Evolutionary conservation across 2,113 vertebrate species (phyloP), one percentile per base, ranked within the genome.

Genomic region (Protobothrops mucrosquamatus): DNA sequence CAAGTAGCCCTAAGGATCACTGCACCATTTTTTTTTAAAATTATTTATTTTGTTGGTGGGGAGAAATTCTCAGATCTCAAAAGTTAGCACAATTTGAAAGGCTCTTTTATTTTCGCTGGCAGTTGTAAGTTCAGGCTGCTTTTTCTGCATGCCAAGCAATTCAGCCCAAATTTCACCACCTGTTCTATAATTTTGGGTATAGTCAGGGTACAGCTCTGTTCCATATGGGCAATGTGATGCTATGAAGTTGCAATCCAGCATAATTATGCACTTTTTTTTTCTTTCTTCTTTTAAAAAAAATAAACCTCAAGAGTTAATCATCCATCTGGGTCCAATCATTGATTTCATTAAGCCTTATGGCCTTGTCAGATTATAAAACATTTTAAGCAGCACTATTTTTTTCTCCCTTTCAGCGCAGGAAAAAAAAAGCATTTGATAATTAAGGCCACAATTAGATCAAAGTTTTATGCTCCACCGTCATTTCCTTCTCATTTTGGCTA

Each of bases 241-340:
- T 97, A 98, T 98, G 98, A 98, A 98, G 98, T 97, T 97, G 97
- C 96, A 97, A 98, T 98, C 97, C 97, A 98, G 97, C 97, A 98
- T 95, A 96, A 96, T 97, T 97, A 97, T 97, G 97, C 95, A 95
- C 95, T 95, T 95, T 96, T 96, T 96, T 96, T 96, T 95, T 95
- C 26, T 26, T 95, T 95, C 12, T 26, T 6, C 6, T 8, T 39
- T 81, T 57, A 22, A 93, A 85, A 88, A 89, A 81, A 48, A 56
- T 97, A 98, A 98, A 98, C 97, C 97, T 98, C 96, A 94, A 96
- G 97, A 98, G 98, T 98, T 98, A 98, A 98, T 98, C 97, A 96
- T 98, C 98, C 98, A 98, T 98, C 98, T 98, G 98, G 98, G 98
- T 98, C 97, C 97, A 98, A 98, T 98, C 97, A 98, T 98, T 97